phyloP scores from a whole-genome alignment of 2,797 vertebrate species.

The Hafferia zeledoni region DNA sequence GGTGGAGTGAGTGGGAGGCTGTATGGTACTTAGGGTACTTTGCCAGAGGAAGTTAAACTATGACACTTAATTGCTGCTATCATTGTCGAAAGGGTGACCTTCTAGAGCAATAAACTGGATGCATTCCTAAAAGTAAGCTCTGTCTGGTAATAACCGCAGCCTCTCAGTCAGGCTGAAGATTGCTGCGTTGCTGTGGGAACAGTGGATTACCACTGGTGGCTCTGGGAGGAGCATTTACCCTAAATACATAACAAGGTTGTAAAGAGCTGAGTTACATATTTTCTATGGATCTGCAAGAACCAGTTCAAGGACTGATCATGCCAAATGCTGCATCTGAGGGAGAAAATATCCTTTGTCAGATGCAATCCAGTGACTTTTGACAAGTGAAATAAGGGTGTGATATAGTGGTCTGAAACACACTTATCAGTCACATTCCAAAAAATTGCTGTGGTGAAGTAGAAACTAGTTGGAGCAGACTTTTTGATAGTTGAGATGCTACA shows the following conservation, averaged over 20 bases:
- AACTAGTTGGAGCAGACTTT: background rate
- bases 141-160: background rate
- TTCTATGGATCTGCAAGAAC: background rate
- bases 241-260: background rate
- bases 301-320: background rate
- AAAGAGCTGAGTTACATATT: background rate
- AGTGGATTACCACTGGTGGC: background rate
- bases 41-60: background rate
- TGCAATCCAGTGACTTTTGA: background rate
- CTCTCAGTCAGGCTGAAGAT: background rate
- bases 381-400: background rate
- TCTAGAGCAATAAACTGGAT: background rate
- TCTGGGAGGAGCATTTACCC: background rate
- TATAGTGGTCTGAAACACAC: background rate
- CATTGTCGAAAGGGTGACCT: background rate
- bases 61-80: background rate
- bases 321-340: background rate
- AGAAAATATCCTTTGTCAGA: background rate
- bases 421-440: background rate
- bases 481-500: background rate
- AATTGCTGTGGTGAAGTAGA: background rate
- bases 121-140: background rate
- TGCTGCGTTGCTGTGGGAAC: background rate
- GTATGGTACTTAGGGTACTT: background rate
- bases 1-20: background rate